Evolutionary conservation across 2,888 invertebrate species (phyloP), one percentile per base, ranked within the genome.

Genomic region (Leptopilina drosophilae): DNA sequence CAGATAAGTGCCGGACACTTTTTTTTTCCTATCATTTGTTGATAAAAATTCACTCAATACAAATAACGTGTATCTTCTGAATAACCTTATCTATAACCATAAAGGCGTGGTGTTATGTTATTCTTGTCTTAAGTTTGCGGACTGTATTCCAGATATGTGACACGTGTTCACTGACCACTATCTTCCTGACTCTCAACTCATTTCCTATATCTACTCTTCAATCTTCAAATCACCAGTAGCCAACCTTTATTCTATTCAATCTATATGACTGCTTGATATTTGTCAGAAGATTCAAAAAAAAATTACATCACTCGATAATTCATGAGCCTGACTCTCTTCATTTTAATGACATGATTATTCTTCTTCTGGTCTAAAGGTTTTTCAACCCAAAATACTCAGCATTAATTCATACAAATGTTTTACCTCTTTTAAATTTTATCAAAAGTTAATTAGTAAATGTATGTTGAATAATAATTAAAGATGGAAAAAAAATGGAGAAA

Each of bases 1-100:
- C 81, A 84, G 87, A 88, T 88, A 89, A 86, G 85, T 84, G 80
- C 82, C 83, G 83, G 80, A 79, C 75, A 76, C 77, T 62, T 83
- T 82, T 84, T 84, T 86, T 88, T 85, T 20, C 20, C 20, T 85
- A 85, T 87, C 85, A 84, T 86, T 87, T 87, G 84, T 85, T 86
- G 84, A 84, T 87, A 88, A 88, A 84, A 87, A 87, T 87, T 87
- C 85, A 87, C 87, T 84, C 86, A 85, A 82, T 83, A 79, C 66
- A 49, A 20, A 20, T 20, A 1, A 49, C 79, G 40, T 75, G 40
- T 75, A 82, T 85, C 62, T 83, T 81, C 80, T 79, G 82, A 80
- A 77, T 79, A 75, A 59, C 75, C 78, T 80, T 81, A 81, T 81
- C 84, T 85, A 64, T 81, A 66, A 67, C 33, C 81, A 80, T 49